A percentile compares a stretch with the other conserved stretches of the same genome.
These are phyloP conservation scores for Ctenosaura bakeri DNA, from an alignment of 2,797 vertebrate species.

Conservation along the genomic window DNA sequence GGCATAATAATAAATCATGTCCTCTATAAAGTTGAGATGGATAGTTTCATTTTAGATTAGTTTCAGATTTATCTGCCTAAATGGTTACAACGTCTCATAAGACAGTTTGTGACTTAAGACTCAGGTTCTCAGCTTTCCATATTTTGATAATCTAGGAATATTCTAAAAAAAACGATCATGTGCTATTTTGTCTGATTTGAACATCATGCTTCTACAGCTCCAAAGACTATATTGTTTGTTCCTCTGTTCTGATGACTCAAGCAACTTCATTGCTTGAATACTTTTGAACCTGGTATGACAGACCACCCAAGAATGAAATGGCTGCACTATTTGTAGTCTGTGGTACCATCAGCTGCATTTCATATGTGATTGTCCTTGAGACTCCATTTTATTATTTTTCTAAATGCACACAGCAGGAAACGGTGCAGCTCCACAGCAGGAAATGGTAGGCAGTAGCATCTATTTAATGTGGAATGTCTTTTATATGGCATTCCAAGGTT, in stretches of 20 bases:
- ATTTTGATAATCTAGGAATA: neutral
- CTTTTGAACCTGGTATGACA: neutral
- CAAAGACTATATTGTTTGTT: neutral
- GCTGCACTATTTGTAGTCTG: neutral
- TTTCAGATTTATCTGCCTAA: neutral
- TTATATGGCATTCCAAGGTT: constrained; percentile 10
- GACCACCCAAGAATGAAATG: constrained; percentile 15
- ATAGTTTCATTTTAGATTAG: neutral
- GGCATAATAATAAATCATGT: neutral
- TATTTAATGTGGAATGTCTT: constrained; percentile 23
- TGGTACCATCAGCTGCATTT: neutral
- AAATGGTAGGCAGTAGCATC: neutral
- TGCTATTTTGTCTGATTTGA: neutral
- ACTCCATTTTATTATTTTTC: neutral
- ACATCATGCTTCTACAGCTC: neutral
- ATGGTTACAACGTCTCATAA: neutral
- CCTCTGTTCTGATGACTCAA: neutral
- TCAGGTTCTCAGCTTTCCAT: neutral
- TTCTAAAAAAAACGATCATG: neutral
- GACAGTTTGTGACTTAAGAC: neutral
- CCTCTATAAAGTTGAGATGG: neutral
- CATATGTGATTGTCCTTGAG: neutral
- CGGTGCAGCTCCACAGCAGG: neutral
- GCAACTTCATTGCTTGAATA: neutral
- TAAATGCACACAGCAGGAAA: neutral